Evolutionary conservation across 2,797 vertebrate species (phyloP).

Genomic region (Morus bassanus): DNA sequence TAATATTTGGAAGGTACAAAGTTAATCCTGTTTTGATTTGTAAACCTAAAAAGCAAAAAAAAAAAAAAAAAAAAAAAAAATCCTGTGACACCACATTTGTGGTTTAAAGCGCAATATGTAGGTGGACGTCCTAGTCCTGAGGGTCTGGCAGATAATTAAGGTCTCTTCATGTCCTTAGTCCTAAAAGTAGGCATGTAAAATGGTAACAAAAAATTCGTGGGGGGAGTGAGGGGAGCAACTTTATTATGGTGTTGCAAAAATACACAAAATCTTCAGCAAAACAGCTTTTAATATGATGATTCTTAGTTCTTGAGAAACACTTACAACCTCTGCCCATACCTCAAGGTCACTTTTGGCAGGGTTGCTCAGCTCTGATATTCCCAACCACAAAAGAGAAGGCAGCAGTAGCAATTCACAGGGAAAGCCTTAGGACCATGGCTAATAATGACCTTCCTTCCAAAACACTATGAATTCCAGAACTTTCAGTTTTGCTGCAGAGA

Average conservation of each 20-base stretch:
- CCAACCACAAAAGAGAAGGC: not conserved
- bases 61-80: not conserved
- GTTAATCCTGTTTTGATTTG: not conserved
- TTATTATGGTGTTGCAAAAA: not conserved
- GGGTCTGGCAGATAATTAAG: not conserved
- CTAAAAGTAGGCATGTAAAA: not conserved
- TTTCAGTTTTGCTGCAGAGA: not conserved
- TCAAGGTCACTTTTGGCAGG: rapidly evolving
- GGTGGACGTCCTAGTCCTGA: not conserved
- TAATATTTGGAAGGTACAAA: not conserved
- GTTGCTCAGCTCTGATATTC: rapidly evolving
- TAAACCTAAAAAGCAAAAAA: not conserved
- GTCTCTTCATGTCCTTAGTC: not conserved
- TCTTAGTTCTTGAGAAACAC: not conserved
- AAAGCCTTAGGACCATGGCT: not conserved
- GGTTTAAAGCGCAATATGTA: not conserved
- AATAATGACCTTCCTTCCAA: not conserved
- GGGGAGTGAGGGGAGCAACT: not conserved
- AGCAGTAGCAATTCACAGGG: not conserved
- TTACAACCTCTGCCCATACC: rapidly evolving
- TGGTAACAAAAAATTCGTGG: not conserved
- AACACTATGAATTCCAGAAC: not conserved
- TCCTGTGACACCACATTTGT: rapidly evolving
- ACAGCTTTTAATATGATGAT: not conserved
- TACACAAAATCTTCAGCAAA: not conserved